Base-by-base conservation (phyloP, 2,113 vertebrate genomes). In the Lycaon pictus region DNA sequence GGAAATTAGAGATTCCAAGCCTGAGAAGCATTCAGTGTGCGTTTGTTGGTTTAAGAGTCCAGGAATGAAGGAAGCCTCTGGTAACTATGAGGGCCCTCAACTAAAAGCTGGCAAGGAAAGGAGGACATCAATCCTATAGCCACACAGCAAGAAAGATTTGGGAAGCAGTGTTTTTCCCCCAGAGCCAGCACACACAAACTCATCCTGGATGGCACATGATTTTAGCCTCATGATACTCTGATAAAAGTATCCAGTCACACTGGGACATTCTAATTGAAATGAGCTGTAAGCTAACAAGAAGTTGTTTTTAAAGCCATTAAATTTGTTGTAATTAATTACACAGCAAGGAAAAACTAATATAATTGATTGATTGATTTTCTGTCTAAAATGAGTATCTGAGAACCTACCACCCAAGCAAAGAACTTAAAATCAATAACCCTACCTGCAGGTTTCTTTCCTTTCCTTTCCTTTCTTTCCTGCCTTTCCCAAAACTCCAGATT, bases 381-480 rank as follows among this genome's bases (percentile, higher is more conserved):
- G 0, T 60, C 27, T 65, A 63, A 20, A 91, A 92, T 22, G 22
- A 81, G 4, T 81, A 69, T 22, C 22, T 95, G 48, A 90, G 56
- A 93, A 95, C 13, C 17, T 35, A 85, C 10, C 60, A 69, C 19
- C 20, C 8, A 16, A 76, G 37, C 5, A 83, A 94, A 95, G 11
- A 89, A 60, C 35, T 79, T 67, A 95, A 95, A 81, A 32, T 58
- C 72, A 90, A 95, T 60, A 95, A 86, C 2, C 23, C 37, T 65
- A 69, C 2, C 71, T 16, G 56, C 2, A 11, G 27, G 27, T 60
- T 76, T 25, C 29, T 91, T 84, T 81, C 67, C 29, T 95, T 8
- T 62, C 2, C 29, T 91, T 84, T 81, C 67, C 29, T 95, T 8
- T 62, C 2, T 37, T 37, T 37, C 19, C 29, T 69, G 22, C 23